Evolutionary conservation across 2,888 invertebrate genomes (phyloP).

Genomic region (Periphyllus acericola): DNA sequence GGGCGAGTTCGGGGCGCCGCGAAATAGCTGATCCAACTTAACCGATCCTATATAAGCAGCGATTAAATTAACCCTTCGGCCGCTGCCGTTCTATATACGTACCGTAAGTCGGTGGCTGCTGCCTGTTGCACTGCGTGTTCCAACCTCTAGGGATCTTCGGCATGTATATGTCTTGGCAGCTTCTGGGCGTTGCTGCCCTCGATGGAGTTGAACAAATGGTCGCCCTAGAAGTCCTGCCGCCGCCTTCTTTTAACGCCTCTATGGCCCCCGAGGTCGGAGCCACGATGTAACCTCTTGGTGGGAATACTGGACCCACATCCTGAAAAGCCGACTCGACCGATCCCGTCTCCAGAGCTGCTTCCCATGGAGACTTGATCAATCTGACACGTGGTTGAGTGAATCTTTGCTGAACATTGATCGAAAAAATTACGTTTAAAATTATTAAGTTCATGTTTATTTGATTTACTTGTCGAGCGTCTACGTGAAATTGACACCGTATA

Average conservation of each 20-base stretch:
- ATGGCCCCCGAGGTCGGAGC: constrained; percentile 64
- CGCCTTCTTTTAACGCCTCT: constrained; percentile 62
- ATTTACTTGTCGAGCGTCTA: too few relatives aligned
- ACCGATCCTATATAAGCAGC: constrained; percentile 57
- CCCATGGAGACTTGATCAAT: constrained; percentile 77
- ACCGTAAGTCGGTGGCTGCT: constrained; percentile 55
- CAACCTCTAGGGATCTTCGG: constrained; percentile 70
- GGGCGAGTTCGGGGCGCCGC: constrained; percentile 64
- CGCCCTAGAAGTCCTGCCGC: constrained; percentile 47
- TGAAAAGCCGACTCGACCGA: constrained; percentile 77
- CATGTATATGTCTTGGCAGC: constrained; percentile 68
- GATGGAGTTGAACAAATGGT: constrained; percentile 60
- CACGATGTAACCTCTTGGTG: constrained; percentile 63
- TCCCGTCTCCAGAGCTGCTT: constrained; percentile 78
- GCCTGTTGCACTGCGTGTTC: constrained; percentile 65
- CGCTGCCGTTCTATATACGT: background rate
- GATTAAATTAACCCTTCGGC: background rate
- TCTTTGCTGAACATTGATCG: constrained; percentile 69
- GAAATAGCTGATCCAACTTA: constrained; percentile 65
- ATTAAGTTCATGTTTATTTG: too few relatives aligned
- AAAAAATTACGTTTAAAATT: background rate
- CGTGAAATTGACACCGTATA: too few relatives aligned
- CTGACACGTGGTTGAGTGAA: constrained; percentile 72
- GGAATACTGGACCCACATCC: constrained; percentile 66
- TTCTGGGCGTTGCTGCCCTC: constrained; percentile 26